Base-by-base conservation (phyloP, 2,113 vertebrate genomes). In the Rhynchomys soricoides region DNA sequence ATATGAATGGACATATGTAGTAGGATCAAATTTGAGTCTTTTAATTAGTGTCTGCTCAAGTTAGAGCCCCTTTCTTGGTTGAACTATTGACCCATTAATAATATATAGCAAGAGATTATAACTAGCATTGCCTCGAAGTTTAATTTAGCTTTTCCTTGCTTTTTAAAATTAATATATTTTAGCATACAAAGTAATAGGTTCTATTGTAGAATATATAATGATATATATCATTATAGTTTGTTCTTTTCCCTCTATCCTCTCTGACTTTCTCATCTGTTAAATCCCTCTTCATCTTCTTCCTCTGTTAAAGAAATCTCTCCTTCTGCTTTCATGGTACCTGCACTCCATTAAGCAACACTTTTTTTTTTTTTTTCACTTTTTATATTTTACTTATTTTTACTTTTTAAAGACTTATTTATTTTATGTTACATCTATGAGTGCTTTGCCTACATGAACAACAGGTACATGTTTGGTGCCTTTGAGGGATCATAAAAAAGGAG, bases 1-100 rank as follows among this genome's bases (percentile, higher is more conserved):
- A 99, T 99, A 99, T 98, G 99, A 99, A 98, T 98, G 98, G 99
- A 99, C 99, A 98, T 99, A 99, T 99, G 99, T 99, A 99, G 98
- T 98, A 98, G 98, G 99, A 99, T 99, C 99, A 99, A 98, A 99
- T 99, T 99, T 99, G 99, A 99, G 99, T 99, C 98, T 99, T 99
- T 99, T 99, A 99, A 99, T 99, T 99, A 99, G 99, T 99, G 99
- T 99, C 99, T 99, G 97, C 98, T 99, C 98, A 99, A 98, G 98
- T 99, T 98, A 99, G 96, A 98, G 97, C 98, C 98, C 97, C 95
- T 98, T 98, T 98, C 98, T 98, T 97, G 98, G 97, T 96, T 99
- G 98, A 99, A 99, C 98, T 99, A 97, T 98, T 99, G 98, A 98
- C 98, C 98, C 96, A 98, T 96, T 97, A 98, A 96, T 97, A 98